phyloP scores from a whole-genome alignment of 2,113 vertebrate species.

The Merops nubicus region DNA sequence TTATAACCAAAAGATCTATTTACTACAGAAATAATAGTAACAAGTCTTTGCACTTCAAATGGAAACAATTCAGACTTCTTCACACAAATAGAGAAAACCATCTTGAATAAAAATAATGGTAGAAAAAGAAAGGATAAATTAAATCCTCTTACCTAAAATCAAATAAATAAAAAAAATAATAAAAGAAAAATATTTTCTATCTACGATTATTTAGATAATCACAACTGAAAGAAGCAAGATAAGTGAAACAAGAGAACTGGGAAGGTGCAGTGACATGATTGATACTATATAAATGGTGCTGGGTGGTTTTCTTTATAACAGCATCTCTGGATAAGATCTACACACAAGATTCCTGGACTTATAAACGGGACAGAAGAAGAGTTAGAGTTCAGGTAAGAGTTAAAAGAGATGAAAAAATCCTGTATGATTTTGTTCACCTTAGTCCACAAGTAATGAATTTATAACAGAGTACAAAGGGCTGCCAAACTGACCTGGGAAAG shows the following conservation, averaged over 20 bases:
- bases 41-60: background rate
- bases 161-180: background rate
- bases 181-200: background rate
- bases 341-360: background rate
- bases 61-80: background rate
- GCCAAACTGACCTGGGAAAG: background rate
- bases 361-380: background rate
- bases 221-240: background rate
- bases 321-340: too few relatives aligned
- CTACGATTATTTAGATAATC: background rate
- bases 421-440: background rate
- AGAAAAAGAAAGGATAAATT: background rate
- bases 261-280: background rate
- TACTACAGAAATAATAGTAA: background rate
- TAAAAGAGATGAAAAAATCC: background rate
- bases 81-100: background rate
- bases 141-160: background rate
- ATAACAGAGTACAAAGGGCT: background rate
- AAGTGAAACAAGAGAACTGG: background rate
- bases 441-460: background rate
- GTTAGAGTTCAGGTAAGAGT: background rate
- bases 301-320: background rate
- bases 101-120: background rate
- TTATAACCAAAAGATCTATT: background rate
- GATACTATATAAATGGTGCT: background rate